These are phyloP conservation scores for Emydoidea blandingii DNA, from an alignment of 2,797 vertebrate genomes.

Conservation along the genomic window DNA sequence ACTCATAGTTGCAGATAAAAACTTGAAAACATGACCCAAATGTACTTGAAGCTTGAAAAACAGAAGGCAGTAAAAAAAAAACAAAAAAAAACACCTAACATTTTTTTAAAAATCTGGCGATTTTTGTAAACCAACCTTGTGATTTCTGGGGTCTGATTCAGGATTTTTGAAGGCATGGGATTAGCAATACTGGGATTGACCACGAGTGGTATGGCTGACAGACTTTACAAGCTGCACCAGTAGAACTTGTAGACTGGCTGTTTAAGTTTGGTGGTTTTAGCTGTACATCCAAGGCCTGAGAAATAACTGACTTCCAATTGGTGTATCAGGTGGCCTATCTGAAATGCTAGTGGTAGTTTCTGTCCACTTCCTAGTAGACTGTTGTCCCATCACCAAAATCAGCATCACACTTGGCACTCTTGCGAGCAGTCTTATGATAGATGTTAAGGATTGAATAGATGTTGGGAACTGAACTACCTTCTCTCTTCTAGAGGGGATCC, in stretches of 20 bases:
- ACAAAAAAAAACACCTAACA: not conserved
- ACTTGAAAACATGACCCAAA: not conserved
- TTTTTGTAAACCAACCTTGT: not conserved
- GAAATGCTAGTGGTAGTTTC: not conserved
- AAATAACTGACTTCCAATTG: not conserved
- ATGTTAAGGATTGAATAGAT: not conserved
- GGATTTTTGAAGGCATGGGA: not conserved
- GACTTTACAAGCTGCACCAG: not conserved
- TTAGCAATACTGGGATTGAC: not conserved
- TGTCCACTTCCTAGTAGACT: not conserved
- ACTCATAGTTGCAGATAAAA: not conserved
- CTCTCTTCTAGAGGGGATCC: not conserved
- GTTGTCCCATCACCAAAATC: not conserved
- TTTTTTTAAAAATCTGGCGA: not conserved
- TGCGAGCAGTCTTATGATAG: not conserved
- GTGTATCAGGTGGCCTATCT: not conserved
- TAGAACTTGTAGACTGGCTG: not conserved
- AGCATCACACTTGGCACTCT: not conserved
- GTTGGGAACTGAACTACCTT: not conserved
- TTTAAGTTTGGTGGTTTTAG: not conserved
- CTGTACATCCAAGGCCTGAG: not conserved
- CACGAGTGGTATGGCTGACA: not conserved
- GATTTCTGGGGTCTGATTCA: not conserved
- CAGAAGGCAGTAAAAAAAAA: not conserved
- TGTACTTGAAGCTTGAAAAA: not conserved